Conservation (phyloP, 1,140 invertebrate species). For the Stegodyphus mimosarum region DNA sequence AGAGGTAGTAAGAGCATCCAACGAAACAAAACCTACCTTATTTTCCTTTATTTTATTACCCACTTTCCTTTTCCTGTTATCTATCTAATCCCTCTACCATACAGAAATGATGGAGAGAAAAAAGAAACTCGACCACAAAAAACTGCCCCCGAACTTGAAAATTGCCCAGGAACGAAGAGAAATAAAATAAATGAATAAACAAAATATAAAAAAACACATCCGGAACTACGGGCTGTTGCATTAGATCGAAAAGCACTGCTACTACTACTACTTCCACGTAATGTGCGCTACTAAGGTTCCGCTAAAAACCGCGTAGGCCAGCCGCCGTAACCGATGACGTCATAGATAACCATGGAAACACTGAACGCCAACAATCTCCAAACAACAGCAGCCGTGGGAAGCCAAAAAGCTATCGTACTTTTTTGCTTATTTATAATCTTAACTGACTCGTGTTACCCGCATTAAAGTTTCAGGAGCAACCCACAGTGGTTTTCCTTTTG, state of each 20-base stretch:
- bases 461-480: slow-evolving; percentile 42
- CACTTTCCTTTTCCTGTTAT: no score
- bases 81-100: not conserved
- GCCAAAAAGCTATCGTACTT: no score
- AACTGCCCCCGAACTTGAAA: not conserved
- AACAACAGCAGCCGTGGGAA: slow-evolving; percentile 24
- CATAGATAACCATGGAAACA: slow-evolving; percentile 54
- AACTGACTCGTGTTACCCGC: not conserved
- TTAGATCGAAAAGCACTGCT: slow-evolving; percentile 10
- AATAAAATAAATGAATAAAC: not conserved
- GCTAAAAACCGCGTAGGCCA: slow-evolving; percentile 13
- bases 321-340: slow-evolving; percentile 52
- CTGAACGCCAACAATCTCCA: slow-evolving; percentile 45
- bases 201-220: slow-evolving; percentile 33
- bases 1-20: no score
- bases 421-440: no score
- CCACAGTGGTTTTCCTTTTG: no score
- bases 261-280: slow-evolving; percentile 25
- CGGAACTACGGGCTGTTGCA: slow-evolving; percentile 39
- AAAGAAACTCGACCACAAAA: not conserved
- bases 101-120: not conserved
- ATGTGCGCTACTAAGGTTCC: not conserved
- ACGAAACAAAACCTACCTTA: no score
- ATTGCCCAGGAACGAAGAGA: not conserved
- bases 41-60: no score